A percentile compares a stretch with the other conserved stretches of the same genome.
These are phyloP conservation scores for Macrotis lagotis DNA, from an alignment of 2,113 vertebrate species.

Conservation along the genomic window DNA sequence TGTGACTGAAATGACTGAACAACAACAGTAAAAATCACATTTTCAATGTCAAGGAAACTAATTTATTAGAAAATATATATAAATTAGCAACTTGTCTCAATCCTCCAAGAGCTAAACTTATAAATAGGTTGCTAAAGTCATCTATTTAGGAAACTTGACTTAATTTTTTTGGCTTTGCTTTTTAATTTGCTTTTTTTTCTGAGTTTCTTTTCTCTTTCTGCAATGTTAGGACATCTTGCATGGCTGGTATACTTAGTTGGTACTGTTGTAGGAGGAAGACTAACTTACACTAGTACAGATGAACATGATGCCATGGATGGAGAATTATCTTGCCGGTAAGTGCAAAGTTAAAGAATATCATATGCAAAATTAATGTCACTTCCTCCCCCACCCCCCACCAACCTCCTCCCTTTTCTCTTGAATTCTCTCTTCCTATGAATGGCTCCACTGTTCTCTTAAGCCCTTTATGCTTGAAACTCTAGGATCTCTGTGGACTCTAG, in stretches of 20 bases:
- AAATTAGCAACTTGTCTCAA: background rate
- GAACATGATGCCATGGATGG: slow-evolving; percentile 83
- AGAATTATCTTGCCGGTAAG: slow-evolving; percentile 83
- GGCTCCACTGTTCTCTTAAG: background rate
- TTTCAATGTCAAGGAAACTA: background rate
- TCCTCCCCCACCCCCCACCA: background rate
- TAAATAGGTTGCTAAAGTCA: slow-evolving; percentile 3
- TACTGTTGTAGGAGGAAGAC: slow-evolving; percentile 81
- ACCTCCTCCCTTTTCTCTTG: background rate
- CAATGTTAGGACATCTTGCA: slow-evolving; percentile 76
- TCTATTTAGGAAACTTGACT: slow-evolving; percentile 16
- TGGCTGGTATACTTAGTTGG: slow-evolving; percentile 83
- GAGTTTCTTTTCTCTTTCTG: slow-evolving; percentile 30
- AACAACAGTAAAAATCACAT: background rate
- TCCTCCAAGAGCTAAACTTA: slow-evolving; percentile 3
- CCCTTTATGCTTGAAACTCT: background rate
- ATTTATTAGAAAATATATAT: background rate
- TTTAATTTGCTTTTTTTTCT: slow-evolving; percentile 3
- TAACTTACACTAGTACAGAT: slow-evolving; percentile 80
- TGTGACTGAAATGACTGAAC: background rate
- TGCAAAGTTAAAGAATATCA: background rate
- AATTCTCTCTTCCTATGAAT: background rate
- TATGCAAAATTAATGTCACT: background rate
- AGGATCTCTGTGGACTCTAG: background rate
- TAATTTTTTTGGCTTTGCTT: slow-evolving; percentile 11